Evolutionary conservation across 2,888 invertebrate species (phyloP), one percentile per base, ranked within the genome.

Genomic region (Maniola hyperantus): DNA sequence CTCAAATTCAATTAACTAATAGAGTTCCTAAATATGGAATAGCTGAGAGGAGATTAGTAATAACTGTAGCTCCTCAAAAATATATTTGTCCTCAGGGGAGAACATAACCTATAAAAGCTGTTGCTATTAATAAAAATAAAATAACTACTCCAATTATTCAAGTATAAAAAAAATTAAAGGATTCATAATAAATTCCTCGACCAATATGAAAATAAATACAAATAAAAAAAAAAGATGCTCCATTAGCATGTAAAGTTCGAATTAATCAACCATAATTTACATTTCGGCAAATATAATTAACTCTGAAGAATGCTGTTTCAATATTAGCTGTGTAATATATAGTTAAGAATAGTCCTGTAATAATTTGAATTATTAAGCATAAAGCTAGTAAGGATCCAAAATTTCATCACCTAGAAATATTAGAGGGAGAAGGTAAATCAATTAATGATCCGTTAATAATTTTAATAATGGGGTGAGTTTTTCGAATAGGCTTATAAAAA

Each of bases 31-130:
- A 77, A 73, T 94, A 95, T 0, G 96, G 96, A 10, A 96, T 93
- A 2, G 95, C 95, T 0, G 96, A 96, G 70, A 96, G 69, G 76
- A 96, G 76, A 79, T 96, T 96, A 42, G 95, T 96, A 94, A 96
- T 96, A n/a, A 96, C 95, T 48, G 96, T 96, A 0, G 96, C 96
- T 1, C 95, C 96, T 93, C 96, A 96, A 83, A 95, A 96, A 0
- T 96, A 96, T 94, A 96, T 96, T 95, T 96, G 96, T 1, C 48
- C 48, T 48, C 48, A 48, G 8, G 48, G 48, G 10, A 96, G 72
- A 0, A 96, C 95, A 91, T 97, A 97, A 0, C 96, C 96, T 92
- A 96, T 88, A 83, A 97, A 97, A 26, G 95, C 95, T 58, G 95
- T 95, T 79, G 87, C 94, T 94, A 96, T 96, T 71, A 94, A 84